Conservation (phyloP, 2,888 invertebrate genomes). For the Morinoia aosen region DNA sequence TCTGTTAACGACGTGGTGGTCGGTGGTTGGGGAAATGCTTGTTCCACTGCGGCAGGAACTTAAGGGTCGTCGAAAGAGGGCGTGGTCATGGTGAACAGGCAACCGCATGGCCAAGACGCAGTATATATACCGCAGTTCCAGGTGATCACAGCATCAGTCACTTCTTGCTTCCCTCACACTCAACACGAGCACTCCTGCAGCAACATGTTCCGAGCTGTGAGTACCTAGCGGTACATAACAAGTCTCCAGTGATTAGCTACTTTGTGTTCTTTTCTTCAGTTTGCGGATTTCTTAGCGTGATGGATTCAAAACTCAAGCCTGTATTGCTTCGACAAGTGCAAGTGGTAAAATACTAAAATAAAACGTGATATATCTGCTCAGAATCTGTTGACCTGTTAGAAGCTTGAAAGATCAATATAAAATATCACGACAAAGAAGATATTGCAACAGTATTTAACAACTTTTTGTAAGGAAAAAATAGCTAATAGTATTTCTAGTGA, state of each 20-base stretch:
- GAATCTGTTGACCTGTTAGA: background rate
- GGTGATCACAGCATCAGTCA: slow-evolving; percentile 12
- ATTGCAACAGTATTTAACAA: too few species aligned
- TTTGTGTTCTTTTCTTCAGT: background rate
- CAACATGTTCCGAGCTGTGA: slow-evolving; percentile 27
- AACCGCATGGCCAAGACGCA: background rate
- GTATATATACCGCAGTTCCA: slow-evolving; percentile 13
- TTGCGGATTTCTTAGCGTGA: background rate
- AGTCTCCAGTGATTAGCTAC: background rate
- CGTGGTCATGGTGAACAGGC: background rate
- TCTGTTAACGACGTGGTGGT: background rate
- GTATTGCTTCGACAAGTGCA: background rate
- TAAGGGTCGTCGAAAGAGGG: background rate
- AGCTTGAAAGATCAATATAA: background rate
- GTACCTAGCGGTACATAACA: background rate
- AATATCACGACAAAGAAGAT: too few species aligned
- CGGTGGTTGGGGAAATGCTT: background rate
- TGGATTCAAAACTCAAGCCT: background rate
- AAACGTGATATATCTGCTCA: background rate
- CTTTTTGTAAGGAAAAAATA: too few species aligned
- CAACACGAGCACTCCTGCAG: slow-evolving; percentile 5
- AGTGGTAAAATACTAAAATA: background rate
- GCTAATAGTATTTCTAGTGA: too few species aligned
- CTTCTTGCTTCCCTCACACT: background rate
- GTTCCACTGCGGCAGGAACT: background rate